Conservation (phyloP, 2,888 invertebrate species). For the Girardia tigrina region DNA sequence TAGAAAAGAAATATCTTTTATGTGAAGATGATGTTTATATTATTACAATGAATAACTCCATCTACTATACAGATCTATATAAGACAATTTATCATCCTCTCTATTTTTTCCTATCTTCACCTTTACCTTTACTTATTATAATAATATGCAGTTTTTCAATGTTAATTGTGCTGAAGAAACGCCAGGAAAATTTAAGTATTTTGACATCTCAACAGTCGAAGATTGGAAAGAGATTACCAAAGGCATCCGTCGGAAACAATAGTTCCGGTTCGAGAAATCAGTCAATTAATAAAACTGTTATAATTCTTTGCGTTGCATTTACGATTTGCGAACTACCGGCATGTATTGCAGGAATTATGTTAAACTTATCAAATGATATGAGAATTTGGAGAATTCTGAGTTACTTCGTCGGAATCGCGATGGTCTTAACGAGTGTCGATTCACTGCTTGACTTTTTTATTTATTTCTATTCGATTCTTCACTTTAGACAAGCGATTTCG, state of each 20-base stretch:
- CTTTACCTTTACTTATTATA: neutral
- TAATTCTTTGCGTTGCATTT: slow-evolving; percentile 20
- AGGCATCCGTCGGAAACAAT: slow-evolving; percentile 7
- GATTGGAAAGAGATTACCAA: neutral
- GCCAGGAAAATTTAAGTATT: neutral
- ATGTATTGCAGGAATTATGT: neutral
- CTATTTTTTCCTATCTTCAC: slow-evolving; percentile 1
- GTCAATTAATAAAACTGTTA: slow-evolving; percentile 7
- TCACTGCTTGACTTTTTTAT: neutral
- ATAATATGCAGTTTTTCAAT: slow-evolving; percentile 2
- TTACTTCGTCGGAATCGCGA: slow-evolving; percentile 19
- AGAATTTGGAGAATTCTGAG: neutral
- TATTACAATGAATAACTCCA: neutral
- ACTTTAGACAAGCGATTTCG: neutral
- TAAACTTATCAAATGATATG: neutral
- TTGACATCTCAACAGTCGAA: slow-evolving; percentile 3
- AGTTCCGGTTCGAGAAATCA: neutral
- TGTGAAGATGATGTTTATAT: neutral
- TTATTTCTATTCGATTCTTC: neutral
- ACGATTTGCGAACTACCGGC: neutral
- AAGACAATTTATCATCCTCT: neutral
- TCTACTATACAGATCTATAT: slow-evolving; percentile 5
- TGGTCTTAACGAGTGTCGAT: slow-evolving; percentile 24
- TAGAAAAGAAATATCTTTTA: neutral
- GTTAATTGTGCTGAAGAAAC: neutral